Conservation (phyloP, 2,888 invertebrate species). For the Macrosoma leucophasiata region DNA sequence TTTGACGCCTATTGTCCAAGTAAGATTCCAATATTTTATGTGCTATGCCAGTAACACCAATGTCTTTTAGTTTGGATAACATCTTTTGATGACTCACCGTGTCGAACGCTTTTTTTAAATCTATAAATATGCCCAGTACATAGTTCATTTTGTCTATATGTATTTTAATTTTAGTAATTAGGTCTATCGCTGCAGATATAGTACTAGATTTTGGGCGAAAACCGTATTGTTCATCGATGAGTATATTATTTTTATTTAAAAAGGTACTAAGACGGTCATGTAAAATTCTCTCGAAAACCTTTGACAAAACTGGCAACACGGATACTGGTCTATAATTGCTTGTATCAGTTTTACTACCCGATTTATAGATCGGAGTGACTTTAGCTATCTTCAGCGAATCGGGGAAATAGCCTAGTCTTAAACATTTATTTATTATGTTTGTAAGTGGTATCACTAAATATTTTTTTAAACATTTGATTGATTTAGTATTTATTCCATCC, state of each 20-base stretch:
- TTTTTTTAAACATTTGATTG: constrained; percentile 14
- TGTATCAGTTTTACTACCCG: constrained; percentile 11
- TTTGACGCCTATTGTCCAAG: constrained; percentile 15
- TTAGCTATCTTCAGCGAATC: constrained; percentile 12
- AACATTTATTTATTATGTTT: constrained; percentile 13
- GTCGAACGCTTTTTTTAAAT: constrained; percentile 10
- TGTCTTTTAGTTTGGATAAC: constrained; percentile 9
- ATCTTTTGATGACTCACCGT: constrained; percentile 12
- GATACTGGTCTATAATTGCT: constrained; percentile 18
- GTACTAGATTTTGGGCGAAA: constrained; percentile 11
- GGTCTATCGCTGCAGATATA: constrained; percentile 5
- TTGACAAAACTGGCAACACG: constrained; percentile 13
- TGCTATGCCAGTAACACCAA: constrained; percentile 13
- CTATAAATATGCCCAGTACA: constrained; percentile 9
- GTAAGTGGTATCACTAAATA: constrained; percentile 4
- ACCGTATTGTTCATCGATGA: constrained; percentile 8
- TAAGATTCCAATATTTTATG: constrained; percentile 15
- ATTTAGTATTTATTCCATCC: constrained; percentile 18
- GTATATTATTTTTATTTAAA: constrained; percentile 7
- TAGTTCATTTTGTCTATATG: constrained; percentile 15
- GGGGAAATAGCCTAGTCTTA: constrained; percentile 13
- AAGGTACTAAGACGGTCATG: constrained; percentile 6
- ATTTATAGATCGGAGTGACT: constrained; percentile 16
- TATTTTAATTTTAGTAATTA: constrained; percentile 8
- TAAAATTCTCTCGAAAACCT: constrained; percentile 15